Evolutionary conservation across 1,140 invertebrate species (phyloP), one percentile per base, ranked within the genome.

Genomic region (Pseudobourletiella spinata): DNA sequence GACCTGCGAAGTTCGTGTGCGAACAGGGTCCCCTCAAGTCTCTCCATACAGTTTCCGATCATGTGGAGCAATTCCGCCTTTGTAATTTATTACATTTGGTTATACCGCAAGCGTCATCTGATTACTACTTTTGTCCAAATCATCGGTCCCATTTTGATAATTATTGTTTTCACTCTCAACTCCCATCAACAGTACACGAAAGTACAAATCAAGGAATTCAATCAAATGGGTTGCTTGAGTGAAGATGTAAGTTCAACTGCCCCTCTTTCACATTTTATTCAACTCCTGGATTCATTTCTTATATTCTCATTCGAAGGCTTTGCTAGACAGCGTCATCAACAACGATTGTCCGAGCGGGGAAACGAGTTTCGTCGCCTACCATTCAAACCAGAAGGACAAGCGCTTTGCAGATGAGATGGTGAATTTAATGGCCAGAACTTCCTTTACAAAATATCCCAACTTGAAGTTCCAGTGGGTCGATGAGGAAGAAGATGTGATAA

Each of bases 1-100:
- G n/a, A n/a, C n/a, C n/a, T n/a, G n/a, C n/a, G n/a, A n/a, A n/a
- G n/a, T n/a, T n/a, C n/a, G n/a, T n/a, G n/a, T n/a, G n/a, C n/a
- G n/a, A n/a, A n/a, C n/a, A n/a, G n/a, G n/a, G n/a, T n/a, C n/a
- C n/a, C n/a, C n/a, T n/a, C n/a, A n/a, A n/a, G n/a, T n/a, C n/a
- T n/a, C n/a, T n/a, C n/a, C n/a, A n/a, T n/a, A n/a, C n/a, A n/a
- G n/a, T n/a, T n/a, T n/a, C n/a, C n/a, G n/a, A n/a, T n/a, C n/a
- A n/a, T n/a, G n/a, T n/a, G n/a, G n/a, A n/a, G n/a, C n/a, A n/a
- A n/a, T n/a, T n/a, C n/a, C n/a, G n/a, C 16, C 24, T 48, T 48
- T 48, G 54, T 61, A 22, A 42, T 61, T 2, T 61, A 26, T 1
- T 32, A 43, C 1, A 61, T 54, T 24, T 61, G 59, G 59, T n/a